Conservation (phyloP, 2,113 vertebrate species). For the Nesospiza acunhae region DNA sequence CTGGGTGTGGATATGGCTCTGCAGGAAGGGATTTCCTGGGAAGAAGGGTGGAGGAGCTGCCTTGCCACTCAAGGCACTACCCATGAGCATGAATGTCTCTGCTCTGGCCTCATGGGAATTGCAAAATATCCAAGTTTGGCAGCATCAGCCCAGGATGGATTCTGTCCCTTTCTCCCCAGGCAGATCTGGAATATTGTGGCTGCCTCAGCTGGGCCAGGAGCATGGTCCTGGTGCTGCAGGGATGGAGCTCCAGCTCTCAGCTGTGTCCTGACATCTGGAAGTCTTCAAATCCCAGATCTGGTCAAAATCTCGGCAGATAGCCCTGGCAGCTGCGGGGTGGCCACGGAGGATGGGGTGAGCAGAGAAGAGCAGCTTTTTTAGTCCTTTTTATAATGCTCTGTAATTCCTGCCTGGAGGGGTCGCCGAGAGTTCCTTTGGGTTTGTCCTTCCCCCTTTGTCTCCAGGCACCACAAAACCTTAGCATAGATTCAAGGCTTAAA, state of each 20-base stretch:
- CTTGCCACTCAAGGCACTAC: background rate
- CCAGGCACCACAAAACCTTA: background rate
- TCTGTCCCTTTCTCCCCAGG: background rate
- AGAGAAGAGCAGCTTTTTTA: background rate
- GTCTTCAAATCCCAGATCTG: background rate
- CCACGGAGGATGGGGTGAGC: background rate
- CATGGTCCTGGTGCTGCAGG: background rate
- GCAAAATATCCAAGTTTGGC: background rate
- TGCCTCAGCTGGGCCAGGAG: background rate
- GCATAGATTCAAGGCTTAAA: background rate
- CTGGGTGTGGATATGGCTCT: background rate
- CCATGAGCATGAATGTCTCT: background rate
- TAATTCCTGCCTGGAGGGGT: background rate
- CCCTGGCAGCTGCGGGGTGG: constrained; percentile 2
- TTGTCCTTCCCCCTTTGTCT: background rate
- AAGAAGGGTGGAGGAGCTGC: background rate
- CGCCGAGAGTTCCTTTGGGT: background rate
- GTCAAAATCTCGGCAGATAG: background rate
- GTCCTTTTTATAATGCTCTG: background rate
- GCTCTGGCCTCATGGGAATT: background rate
- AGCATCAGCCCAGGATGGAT: background rate
- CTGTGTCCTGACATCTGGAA: constrained; percentile 4
- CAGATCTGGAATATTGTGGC: background rate
- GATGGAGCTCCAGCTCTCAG: background rate
- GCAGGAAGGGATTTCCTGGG: background rate